Evolutionary conservation across 2,888 invertebrate species (phyloP), one percentile per base, ranked within the genome.

Genomic region (Epirrhoe tristata): DNA sequence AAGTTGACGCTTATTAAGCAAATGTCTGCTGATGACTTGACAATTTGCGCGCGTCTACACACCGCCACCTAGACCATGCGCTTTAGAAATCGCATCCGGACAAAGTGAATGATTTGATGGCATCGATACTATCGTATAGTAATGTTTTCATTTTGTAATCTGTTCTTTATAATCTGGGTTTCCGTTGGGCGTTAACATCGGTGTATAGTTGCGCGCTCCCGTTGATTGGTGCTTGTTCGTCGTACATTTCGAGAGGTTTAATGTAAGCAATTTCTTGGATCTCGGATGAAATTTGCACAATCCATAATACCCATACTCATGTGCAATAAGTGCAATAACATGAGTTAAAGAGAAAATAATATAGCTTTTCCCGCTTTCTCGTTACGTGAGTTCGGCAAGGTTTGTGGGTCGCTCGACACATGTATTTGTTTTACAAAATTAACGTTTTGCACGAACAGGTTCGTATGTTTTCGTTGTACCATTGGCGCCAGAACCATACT

Each of bases 341-440:
- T 53, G 57, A 69, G 73, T 77, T 73, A 57, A 77, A 78, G 79
- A 78, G 79, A 80, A 81, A 82, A 82, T 82, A 82, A 84, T 83
- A 78, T 82, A 85, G 82, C 79, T 83, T 87, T 86, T 85, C 82
- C 84, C 78, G 81, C 89, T 89, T 89, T 90, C 86, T 75, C 83
- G 80, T 80, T 75, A 78, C 74, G 68, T 74, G 70, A 67, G 74
- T 77, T 77, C 76, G 75, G 73, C 61, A 69, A 62, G 66, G 78
- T 84, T 86, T 83, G 86, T 90, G 78, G 89, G 89, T 84, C 87
- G 81, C 59, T 53, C 34, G 52, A 63, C 74, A 78, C 74, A 74
- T 77, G 75, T 85, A 80, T 90, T 89, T 88, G 86, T 88, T 88
- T 88, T 82, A 85, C 80, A 84, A 86, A 89, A 86, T 87, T 83